Conservation (phyloP, 2,888 invertebrate species). For the Trilocha varians region DNA sequence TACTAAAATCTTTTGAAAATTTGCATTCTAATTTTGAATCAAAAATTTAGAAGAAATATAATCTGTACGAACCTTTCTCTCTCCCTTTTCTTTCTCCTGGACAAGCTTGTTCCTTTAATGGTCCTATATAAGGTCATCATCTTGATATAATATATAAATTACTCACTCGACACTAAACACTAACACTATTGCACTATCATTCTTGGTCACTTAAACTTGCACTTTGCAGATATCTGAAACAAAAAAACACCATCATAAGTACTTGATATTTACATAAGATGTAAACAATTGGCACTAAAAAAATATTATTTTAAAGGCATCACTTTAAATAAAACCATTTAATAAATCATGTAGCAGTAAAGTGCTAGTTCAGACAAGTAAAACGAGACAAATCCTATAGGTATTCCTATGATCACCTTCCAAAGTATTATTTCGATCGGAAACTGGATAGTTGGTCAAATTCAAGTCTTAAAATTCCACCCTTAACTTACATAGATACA, state of each 20-base stretch:
- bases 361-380: no score
- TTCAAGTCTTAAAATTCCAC: no score
- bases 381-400: no score
- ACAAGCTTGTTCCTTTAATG: constrained; percentile 68
- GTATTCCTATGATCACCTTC: no score
- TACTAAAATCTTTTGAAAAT: neutral
- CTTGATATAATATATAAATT: constrained; percentile 29
- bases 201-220: neutral
- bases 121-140: constrained; percentile 74
- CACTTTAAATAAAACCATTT: no score
- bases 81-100: constrained; percentile 67
- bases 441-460: no score
- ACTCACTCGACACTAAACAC: constrained; percentile 24
- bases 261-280: neutral
- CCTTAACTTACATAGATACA: no score
- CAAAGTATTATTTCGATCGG: no score
- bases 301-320: no score
- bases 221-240: constrained; percentile 4
- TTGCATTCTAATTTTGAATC: neutral
- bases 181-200: constrained; percentile 7
- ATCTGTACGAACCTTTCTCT: constrained; percentile 44
- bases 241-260: neutral
- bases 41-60: neutral
- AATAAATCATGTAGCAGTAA: no score
- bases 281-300: no score